phyloP scores from a whole-genome alignment of 2,113 vertebrate genomes.

The Pontoporia blainvillei region DNA sequence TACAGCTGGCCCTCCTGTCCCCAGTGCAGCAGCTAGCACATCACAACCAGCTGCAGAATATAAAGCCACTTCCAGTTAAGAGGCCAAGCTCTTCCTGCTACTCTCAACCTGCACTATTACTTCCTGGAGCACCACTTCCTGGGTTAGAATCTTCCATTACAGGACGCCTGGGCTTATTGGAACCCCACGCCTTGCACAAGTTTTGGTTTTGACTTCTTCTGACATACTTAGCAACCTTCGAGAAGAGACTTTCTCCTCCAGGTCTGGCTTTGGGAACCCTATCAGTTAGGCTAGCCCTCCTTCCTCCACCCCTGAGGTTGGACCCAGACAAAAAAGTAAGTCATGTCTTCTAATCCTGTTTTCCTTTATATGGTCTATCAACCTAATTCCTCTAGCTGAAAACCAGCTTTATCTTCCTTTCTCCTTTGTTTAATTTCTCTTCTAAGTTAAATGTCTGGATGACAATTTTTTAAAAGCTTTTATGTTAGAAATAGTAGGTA shows the following conservation, averaged over 20 bases:
- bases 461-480: background rate
- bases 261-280: background rate
- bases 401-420: background rate
- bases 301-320: background rate
- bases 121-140: background rate
- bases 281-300: background rate
- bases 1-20: background rate
- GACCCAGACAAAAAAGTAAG: background rate
- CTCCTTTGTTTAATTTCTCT: background rate
- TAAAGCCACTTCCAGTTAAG: background rate
- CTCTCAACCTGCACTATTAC: no score
- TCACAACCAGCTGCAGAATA: background rate
- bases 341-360: background rate
- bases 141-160: background rate
- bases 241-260: background rate
- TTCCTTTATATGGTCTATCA: background rate
- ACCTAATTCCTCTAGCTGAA: background rate
- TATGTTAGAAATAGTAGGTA: background rate
- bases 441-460: background rate
- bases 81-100: background rate
- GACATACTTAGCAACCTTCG: background rate
- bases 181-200: background rate
- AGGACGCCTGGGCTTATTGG: background rate
- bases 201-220: background rate
- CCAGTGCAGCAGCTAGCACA: no score